Evolutionary conservation across 2,888 invertebrate genomes (phyloP).

Genomic region (Clanis bilineata): DNA sequence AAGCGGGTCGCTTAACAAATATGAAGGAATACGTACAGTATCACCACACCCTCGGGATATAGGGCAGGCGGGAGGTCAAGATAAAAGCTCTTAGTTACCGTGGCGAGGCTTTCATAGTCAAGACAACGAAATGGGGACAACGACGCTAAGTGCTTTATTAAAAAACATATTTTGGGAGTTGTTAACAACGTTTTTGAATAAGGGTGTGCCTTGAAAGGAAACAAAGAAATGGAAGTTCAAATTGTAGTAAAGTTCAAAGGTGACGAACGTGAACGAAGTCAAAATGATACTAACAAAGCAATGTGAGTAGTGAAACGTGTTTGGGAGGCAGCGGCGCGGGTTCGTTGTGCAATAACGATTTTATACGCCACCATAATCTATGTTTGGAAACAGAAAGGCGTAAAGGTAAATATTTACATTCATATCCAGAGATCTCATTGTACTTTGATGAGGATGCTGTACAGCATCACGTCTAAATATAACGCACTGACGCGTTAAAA

Average conservation of each 20-base stretch:
- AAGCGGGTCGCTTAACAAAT: slow-evolving; percentile 31
- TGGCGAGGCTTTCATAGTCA: slow-evolving; percentile 40
- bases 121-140: slow-evolving; percentile 59
- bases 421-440: slow-evolving; percentile 27
- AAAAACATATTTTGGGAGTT: slow-evolving; percentile 10
- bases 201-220: slow-evolving; percentile 1
- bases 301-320: slow-evolving; percentile 44
- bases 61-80: slow-evolving; percentile 63
- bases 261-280: slow-evolving; percentile 46
- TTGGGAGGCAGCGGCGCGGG: slow-evolving; percentile 46
- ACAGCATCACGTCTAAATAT: slow-evolving; percentile 8
- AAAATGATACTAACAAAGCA: slow-evolving; percentile 50
- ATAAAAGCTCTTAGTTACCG: slow-evolving; percentile 69
- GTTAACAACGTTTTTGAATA: slow-evolving; percentile 8
- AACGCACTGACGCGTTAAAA: slow-evolving; percentile 1
- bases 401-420: slow-evolving; percentile 36
- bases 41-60: slow-evolving; percentile 58
- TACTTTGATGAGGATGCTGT: slow-evolving; percentile 9
- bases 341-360: slow-evolving; percentile 62
- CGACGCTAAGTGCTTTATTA: slow-evolving; percentile 31
- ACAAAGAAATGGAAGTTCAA: slow-evolving; percentile 10
- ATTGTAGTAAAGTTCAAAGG: slow-evolving; percentile 42
- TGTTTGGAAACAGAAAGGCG: slow-evolving; percentile 46
- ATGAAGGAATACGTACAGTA: slow-evolving; percentile 37
- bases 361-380: slow-evolving; percentile 46